phyloP scores from a whole-genome alignment of 1,140 invertebrate genomes.

The Pogonus chalceus region DNA sequence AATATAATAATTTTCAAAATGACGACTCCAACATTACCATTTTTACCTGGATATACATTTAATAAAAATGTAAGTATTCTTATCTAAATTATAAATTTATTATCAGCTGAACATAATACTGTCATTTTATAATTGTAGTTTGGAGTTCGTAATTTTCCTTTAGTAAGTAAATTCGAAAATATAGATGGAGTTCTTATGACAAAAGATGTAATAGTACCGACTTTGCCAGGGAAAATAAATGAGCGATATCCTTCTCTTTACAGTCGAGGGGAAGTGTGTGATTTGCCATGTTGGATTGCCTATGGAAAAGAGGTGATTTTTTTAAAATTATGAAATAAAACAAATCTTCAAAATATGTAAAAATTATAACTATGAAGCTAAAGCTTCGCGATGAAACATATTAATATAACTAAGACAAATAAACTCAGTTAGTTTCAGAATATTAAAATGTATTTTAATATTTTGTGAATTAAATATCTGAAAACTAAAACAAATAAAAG shows the following conservation, averaged over 20 bases:
- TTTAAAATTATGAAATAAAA: no score
- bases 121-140: conserved; percentile 34
- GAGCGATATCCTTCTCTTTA: conserved; percentile 51
- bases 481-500: no score
- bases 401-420: no score
- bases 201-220: no score
- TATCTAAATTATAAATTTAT: no score
- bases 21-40: conserved; percentile 33
- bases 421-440: no score
- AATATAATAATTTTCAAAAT: conserved; percentile 9
- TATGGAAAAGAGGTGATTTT: conserved; percentile 69
- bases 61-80: conserved; percentile 39
- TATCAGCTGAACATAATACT: no score
- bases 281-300: conserved; percentile 71
- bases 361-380: no score
- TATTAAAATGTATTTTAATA: no score
- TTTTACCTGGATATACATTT: conserved; percentile 42
- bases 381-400: no score
- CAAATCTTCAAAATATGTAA: no score
- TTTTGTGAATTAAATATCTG: no score
- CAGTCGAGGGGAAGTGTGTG: conserved; percentile 52
- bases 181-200: conserved; percentile 42
- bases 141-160: conserved; percentile 44
- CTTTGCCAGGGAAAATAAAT: conserved; percentile 28
- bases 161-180: conserved; percentile 41